These are phyloP conservation scores for Probosciger aterrimus DNA, from an alignment of 2,113 vertebrate genomes.

Conservation along the genomic window DNA sequence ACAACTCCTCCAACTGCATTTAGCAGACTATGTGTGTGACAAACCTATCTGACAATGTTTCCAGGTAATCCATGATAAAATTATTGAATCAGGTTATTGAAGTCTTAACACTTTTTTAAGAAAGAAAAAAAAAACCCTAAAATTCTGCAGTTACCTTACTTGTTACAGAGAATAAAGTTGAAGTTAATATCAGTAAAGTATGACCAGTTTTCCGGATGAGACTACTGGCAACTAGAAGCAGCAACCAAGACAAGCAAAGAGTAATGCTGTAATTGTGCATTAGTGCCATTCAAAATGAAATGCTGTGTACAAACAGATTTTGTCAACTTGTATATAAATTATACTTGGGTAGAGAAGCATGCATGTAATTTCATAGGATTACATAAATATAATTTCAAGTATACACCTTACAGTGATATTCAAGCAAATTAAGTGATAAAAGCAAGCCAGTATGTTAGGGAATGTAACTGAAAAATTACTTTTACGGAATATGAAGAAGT, in stretches of 20 bases:
- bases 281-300: not conserved
- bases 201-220: not conserved
- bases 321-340: not conserved
- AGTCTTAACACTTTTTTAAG: not conserved
- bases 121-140: not conserved
- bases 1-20: not conserved
- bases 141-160: not conserved
- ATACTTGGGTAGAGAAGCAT: not conserved
- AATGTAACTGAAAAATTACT: not conserved
- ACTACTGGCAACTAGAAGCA: not conserved
- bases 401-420: not conserved
- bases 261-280: not conserved
- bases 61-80: not conserved
- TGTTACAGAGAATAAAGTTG: not conserved
- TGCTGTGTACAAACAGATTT: not conserved
- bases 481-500: not conserved
- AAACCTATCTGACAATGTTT: not conserved
- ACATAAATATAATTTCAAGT: not conserved
- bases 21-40: not conserved
- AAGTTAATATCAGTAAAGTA: not conserved
- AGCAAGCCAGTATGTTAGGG: not conserved
- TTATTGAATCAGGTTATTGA: not conserved
- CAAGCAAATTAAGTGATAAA: not conserved
- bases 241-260: not conserved
- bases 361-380: not conserved